Evolutionary conservation across 2,113 vertebrate genomes (phyloP), one percentile per base, ranked within the genome.

Genomic region (Prunella himalayana): DNA sequence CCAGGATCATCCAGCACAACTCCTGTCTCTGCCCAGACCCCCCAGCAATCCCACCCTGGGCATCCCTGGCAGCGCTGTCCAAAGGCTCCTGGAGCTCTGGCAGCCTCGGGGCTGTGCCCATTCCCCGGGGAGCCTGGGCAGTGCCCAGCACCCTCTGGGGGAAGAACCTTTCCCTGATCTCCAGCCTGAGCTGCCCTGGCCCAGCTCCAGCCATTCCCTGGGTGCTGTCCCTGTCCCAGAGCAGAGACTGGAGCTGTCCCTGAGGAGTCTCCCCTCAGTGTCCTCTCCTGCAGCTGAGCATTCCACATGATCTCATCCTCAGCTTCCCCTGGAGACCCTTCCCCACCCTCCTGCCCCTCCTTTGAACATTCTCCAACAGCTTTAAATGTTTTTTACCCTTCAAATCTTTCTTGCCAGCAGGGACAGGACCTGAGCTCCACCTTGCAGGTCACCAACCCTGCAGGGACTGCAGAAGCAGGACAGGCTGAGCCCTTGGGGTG

Each of bases 1-100:
- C 1, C 6, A 2, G 2, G 66, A 71, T 9, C 22, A 72, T 0
- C 2, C 3, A 28, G 28, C 0, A 7, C 65, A 6, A 2, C 6
- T 0, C 33, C 20, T 11, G 15, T 1, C 39, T 30, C 65, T 87
- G 84, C 64, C 3, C 75, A 79, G n/a, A 16, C 12, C 2, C 54
- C 61, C 65, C 85, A 70, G 5, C 24, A 87, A 5, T 0, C 73
- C 49, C 75, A 11, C 5, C 47, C 56, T 63, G 83, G 3, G 0
- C 81, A 72, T 27, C 59, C 72, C 72, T 33, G 37, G 63, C n/a
- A 79, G 75, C 0, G 16, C 35, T 28, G 30, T 1, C 65, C 75
- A 60, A 86, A 39, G 17, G 5, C 73, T 41, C 49, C 75, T 88
- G 75, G 10, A 88, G 85, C 66, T 72, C 42, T 80, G 85, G 57